Evolutionary conservation across 2,113 vertebrate species (phyloP).

Genomic region (Ptilonorhynchus violaceus): DNA sequence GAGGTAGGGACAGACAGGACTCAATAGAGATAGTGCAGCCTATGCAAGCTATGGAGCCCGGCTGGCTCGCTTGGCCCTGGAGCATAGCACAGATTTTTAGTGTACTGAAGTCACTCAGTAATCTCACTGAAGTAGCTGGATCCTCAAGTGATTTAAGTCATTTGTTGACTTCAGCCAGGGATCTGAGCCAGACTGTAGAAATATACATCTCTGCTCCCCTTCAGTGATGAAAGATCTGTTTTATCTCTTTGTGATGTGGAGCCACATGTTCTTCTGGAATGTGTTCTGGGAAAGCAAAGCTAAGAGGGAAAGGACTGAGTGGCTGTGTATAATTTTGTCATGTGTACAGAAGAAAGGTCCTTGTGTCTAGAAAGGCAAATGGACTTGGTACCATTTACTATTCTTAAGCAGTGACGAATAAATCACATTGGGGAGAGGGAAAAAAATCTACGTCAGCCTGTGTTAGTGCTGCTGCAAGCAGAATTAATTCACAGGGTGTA

Average conservation of each 20-base stretch:
- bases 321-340: not conserved
- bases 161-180: not conserved
- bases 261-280: not conserved
- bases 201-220: not conserved
- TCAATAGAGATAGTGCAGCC: fast-evolving
- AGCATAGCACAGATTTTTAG: not conserved
- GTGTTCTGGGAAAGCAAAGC: not conserved
- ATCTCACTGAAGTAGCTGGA: not conserved
- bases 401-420: not conserved
- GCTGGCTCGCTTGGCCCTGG: fast-evolving
- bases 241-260: conserved; percentile 12
- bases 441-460: not conserved
- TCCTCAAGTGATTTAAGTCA: not conserved
- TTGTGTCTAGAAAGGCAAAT: not conserved
- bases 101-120: not conserved
- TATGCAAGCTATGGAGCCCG: not conserved
- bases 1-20: not conserved
- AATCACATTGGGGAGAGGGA: not conserved
- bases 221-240: not conserved
- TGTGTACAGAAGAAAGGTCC: not conserved
- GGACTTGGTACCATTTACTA: not conserved
- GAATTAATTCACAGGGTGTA: conserved; percentile 49
- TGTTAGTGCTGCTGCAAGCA: conserved; percentile 50
- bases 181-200: conserved; percentile 8
- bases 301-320: not conserved